These are phyloP conservation scores for Platalea minor DNA, from an alignment of 2,797 vertebrate genomes.

Conservation along the genomic window DNA sequence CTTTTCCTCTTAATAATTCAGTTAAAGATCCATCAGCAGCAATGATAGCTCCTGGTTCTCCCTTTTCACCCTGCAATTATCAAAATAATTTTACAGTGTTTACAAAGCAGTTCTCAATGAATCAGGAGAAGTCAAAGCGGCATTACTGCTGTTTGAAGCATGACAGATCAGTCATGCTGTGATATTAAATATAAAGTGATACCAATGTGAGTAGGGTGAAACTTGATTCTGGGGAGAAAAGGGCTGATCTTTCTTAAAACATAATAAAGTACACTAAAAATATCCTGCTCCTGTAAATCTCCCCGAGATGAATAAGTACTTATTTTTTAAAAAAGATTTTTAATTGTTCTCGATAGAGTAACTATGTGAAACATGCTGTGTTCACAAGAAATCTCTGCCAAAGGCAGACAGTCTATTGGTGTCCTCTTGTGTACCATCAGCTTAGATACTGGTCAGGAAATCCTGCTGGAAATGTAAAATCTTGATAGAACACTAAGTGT, in stretches of 20 bases:
- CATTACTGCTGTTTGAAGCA: background rate
- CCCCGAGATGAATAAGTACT: background rate
- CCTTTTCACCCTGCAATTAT: conserved; percentile 87
- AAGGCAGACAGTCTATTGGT: background rate
- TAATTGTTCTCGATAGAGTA: background rate
- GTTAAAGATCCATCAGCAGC: conserved; percentile 76
- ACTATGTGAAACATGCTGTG: background rate
- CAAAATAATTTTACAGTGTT: background rate
- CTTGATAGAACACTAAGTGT: background rate
- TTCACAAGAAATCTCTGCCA: background rate
- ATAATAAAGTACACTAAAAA: background rate
- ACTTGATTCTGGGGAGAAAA: background rate
- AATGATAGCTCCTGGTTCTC: conserved; percentile 82
- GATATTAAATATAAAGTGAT: background rate
- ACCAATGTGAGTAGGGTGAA: background rate
- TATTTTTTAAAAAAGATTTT: background rate
- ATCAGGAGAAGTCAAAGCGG: background rate
- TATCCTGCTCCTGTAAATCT: background rate
- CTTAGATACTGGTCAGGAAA: background rate
- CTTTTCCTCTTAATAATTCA: conserved; percentile 79
- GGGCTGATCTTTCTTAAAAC: background rate
- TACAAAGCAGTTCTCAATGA: background rate
- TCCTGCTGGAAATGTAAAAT: background rate
- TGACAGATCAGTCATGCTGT: background rate
- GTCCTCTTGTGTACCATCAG: background rate